Evolutionary conservation across 2,888 invertebrate genomes (phyloP), one percentile per base, ranked within the genome.

Genomic region (Thymelicus lineola): DNA sequence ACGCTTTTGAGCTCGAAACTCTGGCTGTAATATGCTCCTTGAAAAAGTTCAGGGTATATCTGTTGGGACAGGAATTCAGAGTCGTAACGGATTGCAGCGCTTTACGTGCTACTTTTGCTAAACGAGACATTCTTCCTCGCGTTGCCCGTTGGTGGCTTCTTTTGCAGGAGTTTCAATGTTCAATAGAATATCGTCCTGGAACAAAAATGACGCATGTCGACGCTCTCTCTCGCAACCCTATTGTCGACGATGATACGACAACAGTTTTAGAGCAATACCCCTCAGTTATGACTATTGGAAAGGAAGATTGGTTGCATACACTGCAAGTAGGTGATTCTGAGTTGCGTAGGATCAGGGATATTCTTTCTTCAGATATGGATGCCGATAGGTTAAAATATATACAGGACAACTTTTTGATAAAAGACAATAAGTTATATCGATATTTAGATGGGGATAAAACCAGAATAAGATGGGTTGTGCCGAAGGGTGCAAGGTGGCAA

Each of bases 391-490:
- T 75, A 1, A 14, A 71, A 20, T 71, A 75, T 20, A 75, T 76
- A 17, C 73, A 61, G 55, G 71, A 76, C 9, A 75, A 76, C 28
- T 77, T 72, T 55, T 17, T 72, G 0, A 12, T 82, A 73, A 70
- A 64, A 28, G 70, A 75, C 12, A 73, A 72, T 12, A 74, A 73
- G 57, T 38, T 77, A 9, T 77, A 62, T 59, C 36, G 73, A 6
- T 75, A 15, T 35, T 2, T 76, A 10, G 59, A 63, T 15, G 74
- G 73, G 1, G 74, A 76, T 48, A 67, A 71, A 45, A 35, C 58
- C 12, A 67, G 71, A 35, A 20, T 75, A 35, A 71, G 77, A 28
- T 86, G 81, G 81, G 79, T 80, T 1, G 84, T 84, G 3, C 83
- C 83, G 0, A 72, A 73, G n/a, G 74, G 74, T 4, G 73, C 76